Evolutionary conservation across 2,113 vertebrate species (phyloP).

Genomic region (Prinia subflava): DNA sequence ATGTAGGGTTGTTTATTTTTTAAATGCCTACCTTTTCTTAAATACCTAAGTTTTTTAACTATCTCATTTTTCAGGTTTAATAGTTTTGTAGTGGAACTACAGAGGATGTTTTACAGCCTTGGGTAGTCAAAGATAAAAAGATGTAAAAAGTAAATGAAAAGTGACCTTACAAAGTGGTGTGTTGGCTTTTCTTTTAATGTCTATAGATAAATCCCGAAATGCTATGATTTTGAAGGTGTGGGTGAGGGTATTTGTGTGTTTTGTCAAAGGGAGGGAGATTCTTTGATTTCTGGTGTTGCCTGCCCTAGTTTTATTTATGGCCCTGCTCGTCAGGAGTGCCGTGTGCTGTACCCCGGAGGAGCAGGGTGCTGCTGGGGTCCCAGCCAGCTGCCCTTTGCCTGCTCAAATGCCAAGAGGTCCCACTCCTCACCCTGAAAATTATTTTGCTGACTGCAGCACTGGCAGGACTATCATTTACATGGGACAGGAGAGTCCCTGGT

Average conservation of each 20-base stretch:
- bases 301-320: conserved; percentile 1
- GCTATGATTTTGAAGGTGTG: not conserved
- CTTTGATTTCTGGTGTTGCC: not conserved
- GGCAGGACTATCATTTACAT: not conserved
- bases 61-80: not conserved
- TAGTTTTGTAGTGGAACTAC: not conserved
- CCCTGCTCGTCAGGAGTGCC: not conserved
- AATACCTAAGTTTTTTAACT: not conserved
- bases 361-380: not conserved
- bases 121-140: not conserved
- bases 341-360: accelerated
- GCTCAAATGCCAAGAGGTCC: not conserved
- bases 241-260: not conserved
- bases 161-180: not conserved
- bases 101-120: not conserved
- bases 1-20: not conserved
- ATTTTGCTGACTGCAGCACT: not conserved
- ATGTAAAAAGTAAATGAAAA: not conserved
- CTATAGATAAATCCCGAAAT: not conserved
- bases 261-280: not conserved
- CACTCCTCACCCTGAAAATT: not conserved
- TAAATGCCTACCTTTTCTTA: not conserved
- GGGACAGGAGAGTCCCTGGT: not conserved
- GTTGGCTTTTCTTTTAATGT: not conserved
- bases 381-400: not conserved